Evolutionary conservation across 2,888 invertebrate genomes (phyloP).

Genomic region (Oegoconia quadripuncta): DNA sequence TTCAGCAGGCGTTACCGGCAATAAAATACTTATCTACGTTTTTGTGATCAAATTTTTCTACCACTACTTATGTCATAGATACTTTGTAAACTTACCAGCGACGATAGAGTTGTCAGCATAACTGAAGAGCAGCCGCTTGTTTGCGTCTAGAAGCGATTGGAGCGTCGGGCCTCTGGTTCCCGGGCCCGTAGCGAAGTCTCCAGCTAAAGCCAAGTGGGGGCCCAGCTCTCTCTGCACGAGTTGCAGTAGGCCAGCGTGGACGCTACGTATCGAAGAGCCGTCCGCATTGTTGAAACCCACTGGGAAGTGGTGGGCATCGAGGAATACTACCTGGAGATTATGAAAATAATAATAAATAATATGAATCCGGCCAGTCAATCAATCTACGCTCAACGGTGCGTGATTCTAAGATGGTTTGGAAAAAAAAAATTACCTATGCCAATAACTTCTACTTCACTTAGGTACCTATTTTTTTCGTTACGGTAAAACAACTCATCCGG

Average conservation of each 20-base stretch:
- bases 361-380: no score
- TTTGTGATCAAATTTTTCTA: neutral
- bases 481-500: no score
- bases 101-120: slow-evolving; percentile 75
- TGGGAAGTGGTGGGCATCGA: slow-evolving; percentile 92
- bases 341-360: neutral
- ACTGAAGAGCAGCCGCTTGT: slow-evolving; percentile 73
- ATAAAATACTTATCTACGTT: neutral
- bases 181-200: slow-evolving; percentile 52
- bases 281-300: slow-evolving; percentile 77
- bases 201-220: slow-evolving; percentile 69
- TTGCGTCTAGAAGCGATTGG: slow-evolving; percentile 61
- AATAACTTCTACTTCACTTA: no score
- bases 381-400: no score
- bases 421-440: no score
- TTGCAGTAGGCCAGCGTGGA: slow-evolving; percentile 77
- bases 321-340: slow-evolving; percentile 79
- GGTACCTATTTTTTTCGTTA: no score
- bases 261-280: slow-evolving; percentile 60
- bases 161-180: slow-evolving; percentile 68
- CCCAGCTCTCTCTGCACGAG: slow-evolving; percentile 78
- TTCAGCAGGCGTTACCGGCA: no score
- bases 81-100: slow-evolving; percentile 39
- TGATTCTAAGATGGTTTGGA: no score
- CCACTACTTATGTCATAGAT: neutral